Evolutionary conservation across 1,140 invertebrate species (phyloP).

Genomic region (Macrostomum lignano): DNA sequence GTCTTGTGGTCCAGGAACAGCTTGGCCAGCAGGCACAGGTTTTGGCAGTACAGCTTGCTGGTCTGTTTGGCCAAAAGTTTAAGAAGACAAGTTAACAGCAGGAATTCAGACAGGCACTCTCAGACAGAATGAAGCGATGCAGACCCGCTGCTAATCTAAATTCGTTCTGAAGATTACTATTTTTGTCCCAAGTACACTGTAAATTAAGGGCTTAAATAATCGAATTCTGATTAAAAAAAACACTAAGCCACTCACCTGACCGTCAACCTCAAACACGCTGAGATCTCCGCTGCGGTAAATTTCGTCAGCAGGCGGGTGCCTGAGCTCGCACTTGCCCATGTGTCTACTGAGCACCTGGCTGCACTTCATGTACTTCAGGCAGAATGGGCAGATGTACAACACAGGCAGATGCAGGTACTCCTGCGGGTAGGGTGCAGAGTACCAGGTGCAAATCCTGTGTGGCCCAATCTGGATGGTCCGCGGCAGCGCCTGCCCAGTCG

Average conservation of each 20-base stretch:
- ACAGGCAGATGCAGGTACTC: not conserved
- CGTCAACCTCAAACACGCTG: slow-evolving; percentile 46
- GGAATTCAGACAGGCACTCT: too few species aligned
- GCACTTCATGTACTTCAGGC: slow-evolving; percentile 84
- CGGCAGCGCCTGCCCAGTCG: too few species aligned
- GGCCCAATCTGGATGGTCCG: not conserved
- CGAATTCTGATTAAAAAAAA: too few species aligned
- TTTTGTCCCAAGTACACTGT: too few species aligned
- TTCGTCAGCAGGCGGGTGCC: slow-evolving; percentile 76
- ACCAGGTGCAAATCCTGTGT: not conserved
- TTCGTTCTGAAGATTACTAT: too few species aligned
- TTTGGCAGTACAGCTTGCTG: slow-evolving; percentile 96
- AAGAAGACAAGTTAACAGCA: too few species aligned
- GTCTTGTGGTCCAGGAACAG: slow-evolving; percentile 93
- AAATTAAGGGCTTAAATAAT: too few species aligned
- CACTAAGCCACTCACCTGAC: too few species aligned
- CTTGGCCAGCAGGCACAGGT: slow-evolving; percentile 78
- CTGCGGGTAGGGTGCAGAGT: too few species aligned
- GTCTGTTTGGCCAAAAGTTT: too few species aligned
- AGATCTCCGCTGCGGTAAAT: slow-evolving; percentile 44
- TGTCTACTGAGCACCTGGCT: slow-evolving; percentile 59
- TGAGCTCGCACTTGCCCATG: slow-evolving; percentile 34
- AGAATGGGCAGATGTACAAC: slow-evolving; percentile 82
- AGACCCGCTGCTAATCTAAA: too few species aligned
- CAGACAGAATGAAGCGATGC: too few species aligned